Evolutionary conservation across 2,888 invertebrate genomes (phyloP).

Genomic region (Caenorhabditis wallacei): DNA sequence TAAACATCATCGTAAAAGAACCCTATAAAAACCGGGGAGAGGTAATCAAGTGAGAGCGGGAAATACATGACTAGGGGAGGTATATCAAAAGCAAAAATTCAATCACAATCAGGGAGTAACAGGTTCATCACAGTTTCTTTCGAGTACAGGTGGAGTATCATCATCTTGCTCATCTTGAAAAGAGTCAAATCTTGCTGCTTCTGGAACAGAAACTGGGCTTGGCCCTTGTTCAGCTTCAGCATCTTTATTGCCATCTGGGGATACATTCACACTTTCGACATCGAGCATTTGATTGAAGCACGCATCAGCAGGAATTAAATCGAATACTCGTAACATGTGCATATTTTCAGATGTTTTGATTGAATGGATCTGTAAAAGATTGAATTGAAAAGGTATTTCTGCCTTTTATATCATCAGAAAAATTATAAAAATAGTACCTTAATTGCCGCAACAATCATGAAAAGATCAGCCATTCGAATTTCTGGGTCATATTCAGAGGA

Average conservation of each 20-base stretch:
- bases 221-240: slow-evolving; percentile 42
- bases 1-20: slow-evolving; percentile 35
- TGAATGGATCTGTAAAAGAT: slow-evolving; percentile 69
- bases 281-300: slow-evolving; percentile 77
- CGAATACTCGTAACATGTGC: slow-evolving; percentile 78
- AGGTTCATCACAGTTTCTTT: slow-evolving; percentile 35
- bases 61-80: slow-evolving; percentile 20
- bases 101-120: slow-evolving; percentile 25
- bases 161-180: slow-evolving; percentile 6
- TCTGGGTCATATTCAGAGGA: slow-evolving; percentile 71
- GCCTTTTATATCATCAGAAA: background rate
- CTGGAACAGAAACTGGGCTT: slow-evolving; percentile 37
- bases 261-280: slow-evolving; percentile 55
- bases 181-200: slow-evolving; percentile 19
- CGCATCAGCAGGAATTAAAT: slow-evolving; percentile 75
- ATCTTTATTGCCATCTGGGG: slow-evolving; percentile 17
- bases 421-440: slow-evolving; percentile 64
- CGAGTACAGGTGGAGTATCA: slow-evolving; percentile 33
- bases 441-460: slow-evolving; percentile 75
- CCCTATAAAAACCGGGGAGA: slow-evolving; percentile 35
- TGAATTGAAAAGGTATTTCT: background rate
- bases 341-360: slow-evolving; percentile 78
- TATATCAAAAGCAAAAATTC: slow-evolving; percentile 13
- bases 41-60: slow-evolving; percentile 20
- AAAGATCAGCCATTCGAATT: slow-evolving; percentile 75